A percentile compares a stretch with the other conserved stretches of the same genome.
phyloP scores from a whole-genome alignment of 2,888 invertebrate species.

The Polymixis flavicincta region DNA sequence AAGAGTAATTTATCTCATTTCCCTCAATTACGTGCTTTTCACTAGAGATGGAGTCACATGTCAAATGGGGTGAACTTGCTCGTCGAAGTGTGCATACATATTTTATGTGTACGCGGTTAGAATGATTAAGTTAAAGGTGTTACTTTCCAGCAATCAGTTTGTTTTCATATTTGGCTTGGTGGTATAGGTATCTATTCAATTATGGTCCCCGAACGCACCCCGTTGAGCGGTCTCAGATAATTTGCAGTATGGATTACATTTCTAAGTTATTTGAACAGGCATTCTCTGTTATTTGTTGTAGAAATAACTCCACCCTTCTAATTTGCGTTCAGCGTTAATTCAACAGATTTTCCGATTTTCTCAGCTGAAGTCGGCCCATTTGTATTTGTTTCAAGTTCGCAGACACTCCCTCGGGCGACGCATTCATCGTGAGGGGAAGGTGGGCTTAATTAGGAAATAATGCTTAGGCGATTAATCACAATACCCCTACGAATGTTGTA shows the following conservation, averaged over 20 bases:
- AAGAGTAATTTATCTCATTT: conserved; percentile 87
- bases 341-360: conserved; percentile 85
- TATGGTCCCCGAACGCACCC: conserved; percentile 31
- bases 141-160: conserved; percentile 37
- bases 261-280: conserved; percentile 58
- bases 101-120: conserved; percentile 66
- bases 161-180: conserved; percentile 32
- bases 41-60: conserved; percentile 78
- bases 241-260: conserved; percentile 61
- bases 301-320: conserved; percentile 72
- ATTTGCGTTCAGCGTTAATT: conserved; percentile 83
- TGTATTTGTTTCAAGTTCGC: conserved; percentile 82
- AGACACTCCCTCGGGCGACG: conserved; percentile 80
- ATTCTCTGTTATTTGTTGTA: conserved; percentile 60
- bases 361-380: conserved; percentile 76
- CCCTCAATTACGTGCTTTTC: conserved; percentile 86
- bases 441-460: conserved; percentile 90
- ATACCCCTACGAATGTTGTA: conserved; percentile 75
- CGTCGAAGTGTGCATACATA: conserved; percentile 75
- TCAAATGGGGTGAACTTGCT: conserved; percentile 80
- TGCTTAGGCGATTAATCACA: conserved; percentile 89
- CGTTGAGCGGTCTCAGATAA: conserved; percentile 38
- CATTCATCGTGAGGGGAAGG: conserved; percentile 82
- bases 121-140: conserved; percentile 58
- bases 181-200: conserved; percentile 33